Evolutionary conservation across 2,113 vertebrate species (phyloP), one percentile per base, ranked within the genome.

Genomic region (Caretta caretta): DNA sequence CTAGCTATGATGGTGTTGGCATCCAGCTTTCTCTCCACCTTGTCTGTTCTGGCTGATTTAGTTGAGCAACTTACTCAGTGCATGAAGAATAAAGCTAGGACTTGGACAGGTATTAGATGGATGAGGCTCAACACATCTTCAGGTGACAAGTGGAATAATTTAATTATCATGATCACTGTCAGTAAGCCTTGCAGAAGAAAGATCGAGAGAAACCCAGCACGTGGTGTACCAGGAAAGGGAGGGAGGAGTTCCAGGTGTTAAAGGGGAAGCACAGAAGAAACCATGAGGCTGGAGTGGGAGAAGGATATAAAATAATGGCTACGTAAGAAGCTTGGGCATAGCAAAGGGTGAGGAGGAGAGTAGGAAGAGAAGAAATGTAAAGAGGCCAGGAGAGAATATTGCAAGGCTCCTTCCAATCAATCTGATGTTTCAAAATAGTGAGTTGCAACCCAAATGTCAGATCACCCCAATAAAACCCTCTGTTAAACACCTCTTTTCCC

Each of bases 1-100:
- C 56, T 57, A 27, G 24, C 25, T 57, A 57, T 69, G 62, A 46
- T 76, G 38, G 59, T n/a, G 76, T 42, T 65, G 94, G 91, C 83
- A 89, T 49, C 86, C 80, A 87, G 24, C 78, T 93, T 89, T 78
- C 94, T 93, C 94, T 96, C 92, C 86, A 81, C 2, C 0, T 87
- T 2, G 2, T 90, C 82, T 76, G 38, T 24, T 76, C 72, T 46
- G 42, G 24, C 10, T 96, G 80, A 65, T 42, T 78, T 24, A 91
- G 35, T 75, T 80, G 62, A 53, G 82, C 90, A 93, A 50, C 25
- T 42, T 42, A 42, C 38, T 59, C 1, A 8, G 62, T 31, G 53
- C 29, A 65, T 78, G 88, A 94, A 42, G 90, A 94, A 49, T 93
- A 72, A 79, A 24, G 79, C 5, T 0, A 6, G 87, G 53, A 84